phyloP scores from a whole-genome alignment of 2,113 vertebrate genomes.

The Amazona vittata region DNA sequence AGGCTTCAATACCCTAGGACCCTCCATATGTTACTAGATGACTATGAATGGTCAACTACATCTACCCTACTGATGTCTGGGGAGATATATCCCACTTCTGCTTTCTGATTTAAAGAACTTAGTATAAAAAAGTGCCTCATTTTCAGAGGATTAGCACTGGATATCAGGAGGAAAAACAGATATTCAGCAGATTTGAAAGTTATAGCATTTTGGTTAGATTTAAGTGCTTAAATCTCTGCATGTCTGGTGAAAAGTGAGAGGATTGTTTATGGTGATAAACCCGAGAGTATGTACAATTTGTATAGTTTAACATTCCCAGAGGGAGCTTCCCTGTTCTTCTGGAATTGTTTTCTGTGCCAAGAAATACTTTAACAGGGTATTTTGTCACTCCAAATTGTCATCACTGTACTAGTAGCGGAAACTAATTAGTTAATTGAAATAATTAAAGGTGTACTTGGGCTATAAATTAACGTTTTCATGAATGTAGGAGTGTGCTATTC shows the following conservation, averaged over 20 bases:
- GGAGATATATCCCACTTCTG: background rate
- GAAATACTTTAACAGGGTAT: background rate
- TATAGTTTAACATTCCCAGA: background rate
- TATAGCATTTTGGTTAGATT: background rate
- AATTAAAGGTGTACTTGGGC: background rate
- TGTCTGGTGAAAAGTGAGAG: background rate
- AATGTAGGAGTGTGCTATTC: background rate
- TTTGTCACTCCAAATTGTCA: background rate
- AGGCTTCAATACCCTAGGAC: background rate
- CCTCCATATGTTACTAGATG: background rate
- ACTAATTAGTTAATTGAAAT: background rate
- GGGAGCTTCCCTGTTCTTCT: background rate
- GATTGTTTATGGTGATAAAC: background rate
- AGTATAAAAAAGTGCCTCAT: background rate
- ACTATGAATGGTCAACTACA: background rate
- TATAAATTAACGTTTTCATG: background rate
- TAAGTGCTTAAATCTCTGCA: background rate
- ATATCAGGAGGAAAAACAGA: background rate
- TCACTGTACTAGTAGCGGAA: background rate
- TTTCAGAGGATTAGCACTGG: background rate
- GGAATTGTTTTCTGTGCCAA: background rate
- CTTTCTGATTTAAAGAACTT: background rate
- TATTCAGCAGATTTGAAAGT: background rate
- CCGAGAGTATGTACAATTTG: background rate
- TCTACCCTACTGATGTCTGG: background rate